Conservation (phyloP, 2,113 vertebrate species). For the Cyphomyrus discorhynchus region DNA sequence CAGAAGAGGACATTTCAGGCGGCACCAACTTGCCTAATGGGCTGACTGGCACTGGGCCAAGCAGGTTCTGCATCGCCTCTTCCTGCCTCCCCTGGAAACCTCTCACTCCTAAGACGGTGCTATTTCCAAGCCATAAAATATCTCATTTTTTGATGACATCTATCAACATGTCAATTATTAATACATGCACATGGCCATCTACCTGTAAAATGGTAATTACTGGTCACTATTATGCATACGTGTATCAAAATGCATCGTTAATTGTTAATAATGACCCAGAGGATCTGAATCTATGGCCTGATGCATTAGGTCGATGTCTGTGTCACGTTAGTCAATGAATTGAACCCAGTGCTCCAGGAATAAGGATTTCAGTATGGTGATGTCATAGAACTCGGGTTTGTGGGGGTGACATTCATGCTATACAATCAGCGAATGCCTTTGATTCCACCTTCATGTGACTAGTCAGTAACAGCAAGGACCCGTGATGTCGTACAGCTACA, state of each 20-base stretch:
- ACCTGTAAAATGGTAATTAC: neutral
- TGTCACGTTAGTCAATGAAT: neutral
- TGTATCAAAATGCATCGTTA: neutral
- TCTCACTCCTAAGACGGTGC: neutral
- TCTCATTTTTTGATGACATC: neutral
- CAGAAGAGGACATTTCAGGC: too few relatives aligned
- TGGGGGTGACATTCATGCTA: neutral
- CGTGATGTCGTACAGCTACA: neutral
- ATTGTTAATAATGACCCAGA: neutral
- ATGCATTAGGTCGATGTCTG: neutral
- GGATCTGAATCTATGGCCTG: neutral
- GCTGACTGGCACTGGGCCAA: neutral
- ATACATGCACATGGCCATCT: neutral
- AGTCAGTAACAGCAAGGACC: neutral
- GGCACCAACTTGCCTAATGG: neutral
- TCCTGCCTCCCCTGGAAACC: neutral
- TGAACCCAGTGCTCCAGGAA: neutral
- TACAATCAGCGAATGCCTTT: neutral
- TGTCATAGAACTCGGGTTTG: neutral
- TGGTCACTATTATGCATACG: neutral
- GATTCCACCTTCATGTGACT: neutral
- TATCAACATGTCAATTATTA: neutral
- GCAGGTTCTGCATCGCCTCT: neutral
- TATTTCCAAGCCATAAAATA: neutral
- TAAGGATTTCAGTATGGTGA: neutral